Conservation (phyloP, 2,113 vertebrate genomes). For the Isichthys henryi region DNA sequence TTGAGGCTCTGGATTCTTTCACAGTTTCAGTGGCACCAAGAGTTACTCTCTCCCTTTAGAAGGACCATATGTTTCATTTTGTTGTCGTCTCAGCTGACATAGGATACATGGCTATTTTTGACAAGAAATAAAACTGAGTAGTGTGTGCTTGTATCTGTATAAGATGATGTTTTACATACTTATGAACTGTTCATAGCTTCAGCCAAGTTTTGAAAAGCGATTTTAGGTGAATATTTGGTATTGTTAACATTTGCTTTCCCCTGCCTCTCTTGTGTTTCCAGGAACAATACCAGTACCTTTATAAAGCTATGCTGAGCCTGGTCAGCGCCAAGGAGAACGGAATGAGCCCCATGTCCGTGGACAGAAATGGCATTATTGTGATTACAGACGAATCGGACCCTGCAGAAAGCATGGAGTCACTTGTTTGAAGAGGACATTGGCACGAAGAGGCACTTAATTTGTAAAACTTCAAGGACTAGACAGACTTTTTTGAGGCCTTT, state of each 20-base stretch:
- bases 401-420: slow-evolving; percentile 87
- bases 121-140: neutral
- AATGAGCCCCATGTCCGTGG: slow-evolving; percentile 65
- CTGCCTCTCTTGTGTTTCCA: slow-evolving; percentile 49
- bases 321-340: slow-evolving; percentile 81
- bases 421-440: slow-evolving; percentile 66
- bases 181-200: neutral
- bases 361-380: slow-evolving; percentile 78
- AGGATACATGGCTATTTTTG: neutral
- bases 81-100: neutral
- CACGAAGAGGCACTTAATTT: slow-evolving; percentile 72
- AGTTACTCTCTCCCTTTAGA: neutral
- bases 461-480: slow-evolving; percentile 84
- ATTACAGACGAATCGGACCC: slow-evolving; percentile 77
- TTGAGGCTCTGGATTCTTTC: neutral
- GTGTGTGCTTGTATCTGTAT: neutral
- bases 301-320: slow-evolving; percentile 88
- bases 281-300: slow-evolving; percentile 93
- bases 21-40: neutral
- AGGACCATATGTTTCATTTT: neutral
- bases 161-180: neutral
- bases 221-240: neutral
- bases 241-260: neutral
- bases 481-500: slow-evolving; percentile 97
- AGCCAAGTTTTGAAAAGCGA: neutral